phyloP scores from a whole-genome alignment of 2,113 vertebrate species.

The Bambusicola thoracicus region DNA sequence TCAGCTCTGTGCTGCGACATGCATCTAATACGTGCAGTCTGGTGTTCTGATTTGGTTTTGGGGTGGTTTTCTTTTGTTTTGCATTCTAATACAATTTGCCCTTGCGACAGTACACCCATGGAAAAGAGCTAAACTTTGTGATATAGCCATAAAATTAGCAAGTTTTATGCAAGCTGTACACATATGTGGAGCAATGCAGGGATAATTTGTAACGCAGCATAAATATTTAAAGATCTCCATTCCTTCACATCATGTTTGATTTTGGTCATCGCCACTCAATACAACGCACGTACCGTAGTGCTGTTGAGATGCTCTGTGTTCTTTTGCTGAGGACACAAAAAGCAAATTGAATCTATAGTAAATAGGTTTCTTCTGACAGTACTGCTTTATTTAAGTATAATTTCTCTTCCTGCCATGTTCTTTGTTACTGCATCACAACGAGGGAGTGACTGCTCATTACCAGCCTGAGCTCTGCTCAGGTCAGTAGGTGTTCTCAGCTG shows the following conservation, averaged over 20 bases:
- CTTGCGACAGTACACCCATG: neutral
- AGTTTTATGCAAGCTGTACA: neutral
- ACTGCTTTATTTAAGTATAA: conserved; percentile 21
- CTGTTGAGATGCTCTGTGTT: neutral
- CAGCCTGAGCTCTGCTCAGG: neutral
- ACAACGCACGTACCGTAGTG: accelerated
- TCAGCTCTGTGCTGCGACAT: neutral
- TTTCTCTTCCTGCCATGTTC: conserved; percentile 4
- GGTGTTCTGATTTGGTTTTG: neutral
- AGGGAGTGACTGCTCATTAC: neutral
- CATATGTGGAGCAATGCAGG: conserved; percentile 6
- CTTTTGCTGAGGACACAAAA: neutral
- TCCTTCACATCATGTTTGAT: conserved; percentile 24
- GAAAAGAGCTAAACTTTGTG: neutral
- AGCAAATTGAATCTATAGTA: conserved; percentile 40
- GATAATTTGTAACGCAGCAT: conserved; percentile 8
- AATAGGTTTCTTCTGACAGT: conserved; percentile 32
- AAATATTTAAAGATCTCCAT: conserved; percentile 44
- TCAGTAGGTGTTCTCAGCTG: accelerated
- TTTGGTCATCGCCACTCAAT: neutral
- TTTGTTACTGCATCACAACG: neutral
- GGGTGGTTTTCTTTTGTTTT: neutral
- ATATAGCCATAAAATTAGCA: neutral
- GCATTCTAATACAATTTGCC: neutral
- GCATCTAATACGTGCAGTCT: neutral